Percentiles rank a stretch among this genome's conserved stretches.
These are phyloP conservation scores for Ochotona princeps DNA, from an alignment of 2,113 vertebrate species.

Conservation along the genomic window DNA sequence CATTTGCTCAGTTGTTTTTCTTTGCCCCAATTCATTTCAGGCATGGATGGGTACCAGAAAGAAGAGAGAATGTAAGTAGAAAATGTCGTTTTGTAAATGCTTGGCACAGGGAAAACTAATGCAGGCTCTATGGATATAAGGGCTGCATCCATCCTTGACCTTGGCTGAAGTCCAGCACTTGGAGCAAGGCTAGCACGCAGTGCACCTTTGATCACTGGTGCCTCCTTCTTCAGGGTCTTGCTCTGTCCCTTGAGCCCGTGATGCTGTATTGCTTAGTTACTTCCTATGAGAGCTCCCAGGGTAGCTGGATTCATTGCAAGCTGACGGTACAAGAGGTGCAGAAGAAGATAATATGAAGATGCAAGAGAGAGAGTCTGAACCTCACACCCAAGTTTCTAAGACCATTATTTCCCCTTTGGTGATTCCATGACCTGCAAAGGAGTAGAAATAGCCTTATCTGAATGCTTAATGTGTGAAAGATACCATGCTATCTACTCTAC, in stretches of 20 bases:
- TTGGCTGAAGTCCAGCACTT: accelerated
- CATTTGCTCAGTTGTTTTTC: conserved; percentile 43
- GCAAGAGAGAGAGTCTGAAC: neutral
- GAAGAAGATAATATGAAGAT: neutral
- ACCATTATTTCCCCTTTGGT: neutral
- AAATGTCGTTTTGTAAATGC: neutral
- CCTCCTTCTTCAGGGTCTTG: neutral
- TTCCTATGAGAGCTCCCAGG: neutral
- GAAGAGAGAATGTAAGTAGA: conserved; percentile 85
- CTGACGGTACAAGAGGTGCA: neutral
- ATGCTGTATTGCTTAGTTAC: neutral
- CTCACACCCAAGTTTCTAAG: neutral
- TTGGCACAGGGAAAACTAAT: neutral
- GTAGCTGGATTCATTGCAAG: neutral
- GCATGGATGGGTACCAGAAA: conserved; percentile 80
- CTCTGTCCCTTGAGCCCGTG: neutral
- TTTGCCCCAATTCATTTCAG: conserved; percentile 80
- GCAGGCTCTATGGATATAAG: neutral
- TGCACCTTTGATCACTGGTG: neutral
- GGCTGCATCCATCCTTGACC: neutral
- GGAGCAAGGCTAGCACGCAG: neutral
- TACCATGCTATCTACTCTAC: neutral
- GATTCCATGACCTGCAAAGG: neutral
- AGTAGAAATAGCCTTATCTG: too few relatives aligned
- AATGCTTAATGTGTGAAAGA: neutral